Evolutionary conservation across 53 echinoderm and acorn worm species (phyloP), one percentile per base, ranked within the genome.

Genomic region (Mesocentrotus franciscanus): DNA sequence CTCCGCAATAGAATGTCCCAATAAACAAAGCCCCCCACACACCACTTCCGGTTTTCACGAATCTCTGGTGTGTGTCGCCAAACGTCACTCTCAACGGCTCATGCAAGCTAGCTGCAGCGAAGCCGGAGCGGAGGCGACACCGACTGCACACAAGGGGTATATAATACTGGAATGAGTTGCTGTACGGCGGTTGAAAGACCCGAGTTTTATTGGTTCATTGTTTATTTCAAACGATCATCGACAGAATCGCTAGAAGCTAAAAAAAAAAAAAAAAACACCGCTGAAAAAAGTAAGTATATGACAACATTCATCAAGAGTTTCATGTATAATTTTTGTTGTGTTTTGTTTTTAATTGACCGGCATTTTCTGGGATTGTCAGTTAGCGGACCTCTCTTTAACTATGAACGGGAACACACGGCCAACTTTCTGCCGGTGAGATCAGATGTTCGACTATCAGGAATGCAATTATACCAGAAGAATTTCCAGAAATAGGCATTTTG

Each of bases 11-110:
- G 91, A 91, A 62, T 22, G 3, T 11, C 20, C 90, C 36, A 62
- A 91, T 91, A 91, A 91, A 91, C 91, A 91, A 91, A 91, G 66
- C 91, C 91, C 91, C 91, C 29, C 66, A 35, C 91, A 34, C 62
- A 91, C 66, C 91, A 91, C 22, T 91, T 91, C 91, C 91, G 91
- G 91, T 66, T 91, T 85, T 91, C 30, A 58, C 60, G 57, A 61
- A 66, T 39, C 91, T 68, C 39, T 36, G 61, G 22, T 66, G 42
- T 60, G 60, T 90, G 90, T 90, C 39, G 59, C 56, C 87, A 26
- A 57, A 87, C 87, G 87, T 87, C 87, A 87, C 12, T 15, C 79
- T 5, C 6, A 49, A 49, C 49, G 49, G 18, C 79, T 17, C 39
- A 22, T 29, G 6, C 8, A 71, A 71, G 18, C 24, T 7, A 22